Conservation (phyloP, 2,888 invertebrate species). For the Boloria selene region DNA sequence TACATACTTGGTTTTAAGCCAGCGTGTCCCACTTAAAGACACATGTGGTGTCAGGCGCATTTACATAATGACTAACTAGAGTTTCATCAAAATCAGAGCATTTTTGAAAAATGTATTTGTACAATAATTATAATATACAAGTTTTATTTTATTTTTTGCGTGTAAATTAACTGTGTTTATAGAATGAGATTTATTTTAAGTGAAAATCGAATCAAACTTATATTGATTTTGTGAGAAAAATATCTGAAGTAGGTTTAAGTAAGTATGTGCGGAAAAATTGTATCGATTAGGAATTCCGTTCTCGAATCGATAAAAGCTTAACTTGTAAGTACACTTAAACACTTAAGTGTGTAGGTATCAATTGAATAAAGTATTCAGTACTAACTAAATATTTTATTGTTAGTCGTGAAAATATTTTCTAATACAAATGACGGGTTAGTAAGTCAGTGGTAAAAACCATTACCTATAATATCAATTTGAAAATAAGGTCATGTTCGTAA, state of each 20-base stretch:
- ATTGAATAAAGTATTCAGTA: background rate
- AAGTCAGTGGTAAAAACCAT: constrained; percentile 13
- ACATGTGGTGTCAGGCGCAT: no score
- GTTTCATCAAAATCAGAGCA: no score
- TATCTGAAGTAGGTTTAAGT: constrained; percentile 44
- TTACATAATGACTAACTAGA: no score
- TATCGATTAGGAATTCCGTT: constrained; percentile 45
- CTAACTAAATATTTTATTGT: background rate
- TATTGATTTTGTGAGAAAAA: no score
- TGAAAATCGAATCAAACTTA: no score
- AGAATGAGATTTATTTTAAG: no score
- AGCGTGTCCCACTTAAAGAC: no score
- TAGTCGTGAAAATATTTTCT: constrained; percentile 5
- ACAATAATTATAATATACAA: no score
- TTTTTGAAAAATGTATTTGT: no score
- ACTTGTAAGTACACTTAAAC: background rate
- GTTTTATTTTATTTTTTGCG: no score
- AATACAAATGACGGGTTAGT: constrained; percentile 16
- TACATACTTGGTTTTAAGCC: no score
- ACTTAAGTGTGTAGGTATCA: background rate
- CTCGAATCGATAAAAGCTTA: constrained; percentile 2
- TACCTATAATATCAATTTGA: constrained; percentile 17
- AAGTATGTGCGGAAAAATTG: constrained; percentile 45
- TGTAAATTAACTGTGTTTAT: no score
- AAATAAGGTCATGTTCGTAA: constrained; percentile 35